Percentiles rank a stretch among this genome's conserved stretches.
These are phyloP conservation scores for Lepidothrix coronata DNA, from an alignment of 2,113 vertebrate genomes.

Conservation along the genomic window DNA sequence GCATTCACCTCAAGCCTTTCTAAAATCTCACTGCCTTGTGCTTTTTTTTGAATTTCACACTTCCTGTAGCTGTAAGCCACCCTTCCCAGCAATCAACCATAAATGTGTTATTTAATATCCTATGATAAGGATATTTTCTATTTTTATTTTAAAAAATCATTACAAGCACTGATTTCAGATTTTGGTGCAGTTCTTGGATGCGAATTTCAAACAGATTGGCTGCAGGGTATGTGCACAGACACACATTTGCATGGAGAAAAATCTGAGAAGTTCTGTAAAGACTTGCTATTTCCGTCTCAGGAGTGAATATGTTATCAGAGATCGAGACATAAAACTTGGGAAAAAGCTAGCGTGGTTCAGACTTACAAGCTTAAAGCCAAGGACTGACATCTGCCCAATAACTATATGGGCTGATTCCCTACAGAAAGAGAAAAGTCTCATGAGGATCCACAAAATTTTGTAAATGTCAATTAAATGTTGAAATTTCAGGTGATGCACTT, in stretches of 20 bases:
- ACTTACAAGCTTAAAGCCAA: background rate
- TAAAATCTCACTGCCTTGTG: background rate
- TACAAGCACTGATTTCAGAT: background rate
- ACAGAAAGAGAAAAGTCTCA: background rate
- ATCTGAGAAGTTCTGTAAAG: background rate
- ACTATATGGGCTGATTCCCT: background rate
- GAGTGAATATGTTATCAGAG: background rate
- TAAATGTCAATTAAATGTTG: slow-evolving; percentile 3
- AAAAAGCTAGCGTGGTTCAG: background rate
- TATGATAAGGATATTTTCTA: background rate
- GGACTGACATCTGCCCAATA: background rate
- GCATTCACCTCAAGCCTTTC: background rate
- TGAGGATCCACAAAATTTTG: background rate
- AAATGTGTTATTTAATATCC: background rate
- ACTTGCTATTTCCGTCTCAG: background rate
- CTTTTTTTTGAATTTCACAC: background rate
- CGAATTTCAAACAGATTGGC: background rate
- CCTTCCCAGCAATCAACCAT: background rate
- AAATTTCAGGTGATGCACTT: background rate
- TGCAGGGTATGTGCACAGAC: background rate
- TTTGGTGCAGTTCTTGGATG: background rate
- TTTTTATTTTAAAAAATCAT: background rate
- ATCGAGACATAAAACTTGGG: background rate
- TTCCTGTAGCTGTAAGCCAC: background rate
- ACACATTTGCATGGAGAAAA: background rate